Evolutionary conservation across 2,113 vertebrate species (phyloP), one percentile per base, ranked within the genome.

Genomic region (Larimichthys crocea): DNA sequence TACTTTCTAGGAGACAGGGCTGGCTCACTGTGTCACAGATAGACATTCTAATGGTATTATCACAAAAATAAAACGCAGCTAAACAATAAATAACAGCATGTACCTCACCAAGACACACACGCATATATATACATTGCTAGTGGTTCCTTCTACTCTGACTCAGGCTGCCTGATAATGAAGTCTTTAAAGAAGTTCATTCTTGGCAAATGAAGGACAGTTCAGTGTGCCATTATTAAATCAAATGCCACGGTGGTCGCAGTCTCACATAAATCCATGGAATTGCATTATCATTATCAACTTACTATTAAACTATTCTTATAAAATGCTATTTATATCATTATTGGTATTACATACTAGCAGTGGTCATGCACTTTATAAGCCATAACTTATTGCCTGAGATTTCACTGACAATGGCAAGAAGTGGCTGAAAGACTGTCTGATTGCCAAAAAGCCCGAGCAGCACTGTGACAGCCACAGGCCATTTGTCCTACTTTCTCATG

Each of bases 401-500:
- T 65, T 80, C 67, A 70, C 8, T 61, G 57, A 73, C 10, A 68
- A 76, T 42, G 56, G 72, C 63, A 48, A 75, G 42, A 49, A 71
- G 26, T 76, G 46, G 79, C 76, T 83, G 17, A 84, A 75, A 57
- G 73, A 55, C 60, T 4, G 49, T 48, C 48, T 71, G 50, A 82
- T 46, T 66, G 64, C 55, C 49, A 74, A 66, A 72, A 84, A 76
- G 56, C 52, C 64, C 49, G 73, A 77, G 87, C 72, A 78, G 68
- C 57, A 70, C 46, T 24, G 53, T 77, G 68, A 88, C 59, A 80
- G 80, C 85, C 76, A 50, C 40, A 31, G 76, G 86, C 81, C 71
- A 84, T 90, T 83, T 89, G 83, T 91, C 86, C 88, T 79, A 86
- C 62, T 86, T 87, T 74, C 59, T 59, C 67, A 64, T 24, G 31